These are phyloP conservation scores for Lampris megalopsis DNA, from an alignment of 2,113 vertebrate genomes.

Conservation along the genomic window DNA sequence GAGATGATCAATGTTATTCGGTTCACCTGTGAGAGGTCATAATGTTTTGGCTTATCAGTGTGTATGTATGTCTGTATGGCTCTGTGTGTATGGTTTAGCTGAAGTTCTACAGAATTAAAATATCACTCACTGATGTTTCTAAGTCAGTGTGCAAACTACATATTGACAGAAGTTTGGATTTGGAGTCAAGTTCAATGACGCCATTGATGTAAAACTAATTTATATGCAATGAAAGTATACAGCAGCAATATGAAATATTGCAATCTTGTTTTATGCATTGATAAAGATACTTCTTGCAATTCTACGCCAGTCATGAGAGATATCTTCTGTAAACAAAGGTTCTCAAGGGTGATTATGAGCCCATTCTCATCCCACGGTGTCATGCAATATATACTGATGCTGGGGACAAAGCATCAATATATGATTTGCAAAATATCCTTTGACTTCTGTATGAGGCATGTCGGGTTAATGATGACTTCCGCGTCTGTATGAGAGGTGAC, in stretches of 20 bases:
- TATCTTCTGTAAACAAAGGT: not conserved
- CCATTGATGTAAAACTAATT: not conserved
- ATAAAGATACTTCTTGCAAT: not conserved
- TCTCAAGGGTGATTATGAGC: too few relatives aligned
- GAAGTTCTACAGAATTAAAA: constrained; percentile 25
- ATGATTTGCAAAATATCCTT: too few relatives aligned
- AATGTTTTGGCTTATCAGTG: too few relatives aligned
- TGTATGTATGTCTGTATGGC: not conserved
- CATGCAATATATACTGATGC: too few relatives aligned
- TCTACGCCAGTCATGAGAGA: not conserved
- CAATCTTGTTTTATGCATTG: not conserved
- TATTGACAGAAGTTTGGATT: not conserved
- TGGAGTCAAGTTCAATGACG: not conserved
- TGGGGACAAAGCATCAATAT: too few relatives aligned
- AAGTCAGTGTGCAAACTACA: constrained; percentile 17
- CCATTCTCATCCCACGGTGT: too few relatives aligned
- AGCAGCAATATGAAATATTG: not conserved
- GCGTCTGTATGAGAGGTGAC: too few relatives aligned
- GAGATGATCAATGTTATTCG: too few relatives aligned
- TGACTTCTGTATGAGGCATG: too few relatives aligned
- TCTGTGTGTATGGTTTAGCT: constrained; percentile 21
- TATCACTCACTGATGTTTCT: not conserved
- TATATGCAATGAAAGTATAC: too few relatives aligned
- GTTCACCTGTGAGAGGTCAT: too few relatives aligned
- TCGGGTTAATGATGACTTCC: too few relatives aligned